phyloP scores from a whole-genome alignment of 1,140 invertebrate genomes.

The Plectrocnemia conspersa region DNA sequence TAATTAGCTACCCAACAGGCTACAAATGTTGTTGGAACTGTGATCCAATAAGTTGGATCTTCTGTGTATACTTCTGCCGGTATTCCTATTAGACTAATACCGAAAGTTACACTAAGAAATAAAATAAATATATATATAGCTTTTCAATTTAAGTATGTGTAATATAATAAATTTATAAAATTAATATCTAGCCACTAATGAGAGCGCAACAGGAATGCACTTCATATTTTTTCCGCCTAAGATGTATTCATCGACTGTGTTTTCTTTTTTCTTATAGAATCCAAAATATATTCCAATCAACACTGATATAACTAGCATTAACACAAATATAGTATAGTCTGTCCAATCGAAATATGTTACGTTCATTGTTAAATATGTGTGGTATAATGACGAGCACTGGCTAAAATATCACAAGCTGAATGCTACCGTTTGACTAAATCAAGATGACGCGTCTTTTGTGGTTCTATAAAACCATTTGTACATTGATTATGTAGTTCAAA shows the following conservation, averaged over 20 bases:
- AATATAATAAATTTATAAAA: too few relatives aligned
- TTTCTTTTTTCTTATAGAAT: slow-evolving; percentile 52
- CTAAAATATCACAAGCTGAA: too few relatives aligned
- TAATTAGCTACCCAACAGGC: slow-evolving; percentile 64
- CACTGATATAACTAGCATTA: slow-evolving; percentile 59
- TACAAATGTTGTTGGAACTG: slow-evolving; percentile 53
- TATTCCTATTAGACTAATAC: slow-evolving; percentile 73
- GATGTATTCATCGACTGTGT: slow-evolving; percentile 58
- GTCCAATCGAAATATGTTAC: slow-evolving; percentile 43
- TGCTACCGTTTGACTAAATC: too few relatives aligned
- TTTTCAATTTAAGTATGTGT: too few relatives aligned
- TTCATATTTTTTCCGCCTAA: slow-evolving; percentile 60
- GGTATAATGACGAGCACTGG: too few relatives aligned
- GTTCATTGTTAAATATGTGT: too few relatives aligned
- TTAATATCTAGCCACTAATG: slow-evolving; percentile 57
- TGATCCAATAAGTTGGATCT: slow-evolving; percentile 43
- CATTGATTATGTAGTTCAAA: slow-evolving; percentile 6
- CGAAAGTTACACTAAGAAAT: slow-evolving; percentile 79
- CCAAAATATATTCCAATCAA: slow-evolving; percentile 65
- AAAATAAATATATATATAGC: too few relatives aligned
- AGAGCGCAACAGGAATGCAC: slow-evolving; percentile 61
- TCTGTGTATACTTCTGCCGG: slow-evolving; percentile 81
- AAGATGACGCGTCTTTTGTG: too few relatives aligned
- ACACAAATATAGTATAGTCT: slow-evolving; percentile 58
- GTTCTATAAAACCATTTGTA: slow-evolving; percentile 53